Evolutionary conservation across 2,888 invertebrate genomes (phyloP).

Genomic region (Marronus borbonicus): DNA sequence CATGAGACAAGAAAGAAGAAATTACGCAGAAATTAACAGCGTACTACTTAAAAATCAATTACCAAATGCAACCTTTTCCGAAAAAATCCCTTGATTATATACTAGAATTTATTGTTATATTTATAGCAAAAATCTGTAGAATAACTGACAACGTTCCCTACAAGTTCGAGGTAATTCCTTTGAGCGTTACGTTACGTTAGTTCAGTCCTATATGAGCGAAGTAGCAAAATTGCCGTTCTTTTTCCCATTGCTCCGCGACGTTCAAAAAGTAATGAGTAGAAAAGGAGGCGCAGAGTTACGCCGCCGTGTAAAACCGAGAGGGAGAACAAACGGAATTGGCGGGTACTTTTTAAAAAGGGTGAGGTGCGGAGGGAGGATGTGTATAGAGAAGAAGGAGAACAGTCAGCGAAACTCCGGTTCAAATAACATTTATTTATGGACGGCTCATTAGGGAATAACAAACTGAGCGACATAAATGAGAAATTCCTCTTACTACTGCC

Average conservation of each 20-base stretch:
- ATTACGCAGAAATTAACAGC: too few relatives aligned
- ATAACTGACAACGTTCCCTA: neutral
- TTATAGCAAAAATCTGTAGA: too few relatives aligned
- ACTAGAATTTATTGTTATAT: too few relatives aligned
- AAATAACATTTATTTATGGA: conserved; percentile 44
- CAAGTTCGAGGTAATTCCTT: neutral
- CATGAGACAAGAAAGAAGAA: too few relatives aligned
- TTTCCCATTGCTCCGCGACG: too few relatives aligned
- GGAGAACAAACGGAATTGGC: too few relatives aligned
- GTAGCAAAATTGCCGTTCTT: conserved; percentile 8
- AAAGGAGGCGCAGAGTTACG: neutral
- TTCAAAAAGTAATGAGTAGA: conserved; percentile 22
- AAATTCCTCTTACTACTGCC: conserved; percentile 36
- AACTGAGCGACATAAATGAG: conserved; percentile 44
- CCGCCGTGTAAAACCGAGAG: neutral
- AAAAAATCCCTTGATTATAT: too few relatives aligned
- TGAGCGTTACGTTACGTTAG: neutral
- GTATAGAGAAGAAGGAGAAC: neutral
- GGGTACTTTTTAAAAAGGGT: too few relatives aligned
- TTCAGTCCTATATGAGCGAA: neutral
- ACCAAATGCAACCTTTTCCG: too few relatives aligned
- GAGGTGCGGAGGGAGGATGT: too few relatives aligned
- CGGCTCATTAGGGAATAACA: conserved; percentile 39
- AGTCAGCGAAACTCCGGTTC: conserved; percentile 35
- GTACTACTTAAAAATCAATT: too few relatives aligned